phyloP scores from a whole-genome alignment of 2,113 vertebrate species.

The Azemiops feae region DNA sequence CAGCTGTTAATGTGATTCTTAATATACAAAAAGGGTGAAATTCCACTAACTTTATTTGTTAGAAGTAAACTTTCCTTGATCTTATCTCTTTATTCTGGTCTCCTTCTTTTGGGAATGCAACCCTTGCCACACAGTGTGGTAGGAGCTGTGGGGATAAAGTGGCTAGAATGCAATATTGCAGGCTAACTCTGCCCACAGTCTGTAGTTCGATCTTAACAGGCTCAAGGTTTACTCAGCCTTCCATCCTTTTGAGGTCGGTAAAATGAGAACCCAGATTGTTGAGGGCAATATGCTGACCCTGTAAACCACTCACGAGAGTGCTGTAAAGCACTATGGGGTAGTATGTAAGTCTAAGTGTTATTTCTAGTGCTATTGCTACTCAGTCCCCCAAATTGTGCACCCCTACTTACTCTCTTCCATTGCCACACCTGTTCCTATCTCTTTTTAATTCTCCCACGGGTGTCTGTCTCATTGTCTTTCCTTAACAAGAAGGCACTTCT shows the following conservation, averaged over 20 bases:
- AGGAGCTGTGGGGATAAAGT: not conserved
- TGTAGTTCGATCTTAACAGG: not conserved
- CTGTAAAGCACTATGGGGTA: not conserved
- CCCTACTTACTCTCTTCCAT: not conserved
- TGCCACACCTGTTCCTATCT: not conserved
- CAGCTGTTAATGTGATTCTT: not conserved
- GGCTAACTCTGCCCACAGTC: not conserved
- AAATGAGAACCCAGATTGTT: not conserved
- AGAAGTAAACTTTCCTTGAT: not conserved
- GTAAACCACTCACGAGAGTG: not conserved
- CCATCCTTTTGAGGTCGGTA: not conserved
- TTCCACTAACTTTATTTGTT: not conserved
- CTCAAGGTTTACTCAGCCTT: not conserved
- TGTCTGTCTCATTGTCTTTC: not conserved
- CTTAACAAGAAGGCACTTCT: not conserved
- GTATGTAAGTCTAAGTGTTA: not conserved
- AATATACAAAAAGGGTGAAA: not conserved
- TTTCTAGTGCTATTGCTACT: not conserved
- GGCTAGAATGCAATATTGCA: not conserved
- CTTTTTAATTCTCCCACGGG: not conserved
- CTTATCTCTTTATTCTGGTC: not conserved
- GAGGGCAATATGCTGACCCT: not conserved
- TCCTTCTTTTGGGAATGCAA: not conserved
- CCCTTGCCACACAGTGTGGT: not conserved
- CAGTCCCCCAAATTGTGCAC: not conserved